A percentile compares a stretch with the other conserved stretches of the same genome.
phyloP scores from a whole-genome alignment of 2,113 vertebrate genomes.

The Erythrolamprus reginae region DNA sequence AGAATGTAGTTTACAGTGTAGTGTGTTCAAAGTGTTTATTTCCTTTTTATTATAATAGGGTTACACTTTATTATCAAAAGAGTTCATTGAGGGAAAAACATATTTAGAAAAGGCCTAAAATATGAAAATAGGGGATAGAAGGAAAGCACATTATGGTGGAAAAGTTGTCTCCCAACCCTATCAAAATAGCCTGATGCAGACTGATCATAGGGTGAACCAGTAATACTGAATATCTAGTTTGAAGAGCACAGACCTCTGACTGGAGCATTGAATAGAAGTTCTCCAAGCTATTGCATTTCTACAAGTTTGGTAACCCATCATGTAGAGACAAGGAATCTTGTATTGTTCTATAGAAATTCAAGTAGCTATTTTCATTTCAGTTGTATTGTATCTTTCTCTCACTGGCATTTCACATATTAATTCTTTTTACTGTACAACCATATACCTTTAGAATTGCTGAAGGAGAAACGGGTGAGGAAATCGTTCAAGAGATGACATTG shows the following conservation, averaged over 20 bases:
- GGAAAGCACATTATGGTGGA: background rate
- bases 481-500: slow-evolving; percentile 88
- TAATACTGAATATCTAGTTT: background rate
- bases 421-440: slow-evolving; percentile 52
- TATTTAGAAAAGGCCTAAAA: background rate
- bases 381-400: slow-evolving; percentile 20
- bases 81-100: background rate
- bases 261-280: background rate
- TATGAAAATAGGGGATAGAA: background rate
- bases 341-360: slow-evolving; percentile 17
- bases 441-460: slow-evolving; percentile 69
- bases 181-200: background rate
- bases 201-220: background rate
- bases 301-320: background rate
- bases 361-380: slow-evolving; percentile 18
- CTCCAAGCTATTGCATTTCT: background rate
- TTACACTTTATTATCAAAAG: background rate
- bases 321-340: background rate
- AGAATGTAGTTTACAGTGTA: background rate
- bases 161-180: background rate
- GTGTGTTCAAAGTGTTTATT: background rate
- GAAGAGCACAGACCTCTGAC: background rate
- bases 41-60: background rate
- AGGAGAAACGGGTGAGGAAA: slow-evolving; percentile 69
- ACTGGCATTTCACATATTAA: slow-evolving; percentile 38